Conservation (phyloP, 2,888 invertebrate genomes). For the Drosophila ustulata region DNA sequence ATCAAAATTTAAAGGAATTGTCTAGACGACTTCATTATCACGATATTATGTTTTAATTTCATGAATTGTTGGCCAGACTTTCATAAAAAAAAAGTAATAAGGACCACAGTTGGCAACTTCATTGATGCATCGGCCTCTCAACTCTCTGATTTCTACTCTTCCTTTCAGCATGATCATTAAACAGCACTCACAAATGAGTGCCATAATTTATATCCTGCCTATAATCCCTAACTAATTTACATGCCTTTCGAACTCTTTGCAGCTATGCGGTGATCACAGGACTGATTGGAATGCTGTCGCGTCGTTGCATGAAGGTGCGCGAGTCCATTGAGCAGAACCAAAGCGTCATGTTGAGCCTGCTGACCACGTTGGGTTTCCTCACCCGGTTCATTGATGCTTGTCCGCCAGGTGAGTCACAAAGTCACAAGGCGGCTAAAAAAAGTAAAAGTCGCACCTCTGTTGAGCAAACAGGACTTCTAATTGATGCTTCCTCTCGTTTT, state of each 20-base stretch:
- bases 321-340: conserved; percentile 87
- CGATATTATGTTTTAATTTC: no score
- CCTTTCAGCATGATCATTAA: background rate
- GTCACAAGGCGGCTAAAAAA: conserved; percentile 37
- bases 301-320: conserved; percentile 89
- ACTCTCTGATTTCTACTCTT: background rate
- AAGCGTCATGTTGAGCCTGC: conserved; percentile 83
- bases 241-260: conserved; percentile 61
- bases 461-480: conserved; percentile 31
- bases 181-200: background rate
- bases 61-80: no score
- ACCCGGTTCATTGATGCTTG: conserved; percentile 85
- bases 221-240: background rate
- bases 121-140: no score
- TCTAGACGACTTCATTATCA: no score
- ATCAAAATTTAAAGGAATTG: no score
- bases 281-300: conserved; percentile 91
- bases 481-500: conserved; percentile 39
- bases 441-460: conserved; percentile 53
- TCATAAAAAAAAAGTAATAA: no score
- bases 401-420: conserved; percentile 82
- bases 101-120: no score
- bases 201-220: background rate
- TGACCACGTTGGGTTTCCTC: conserved; percentile 84
- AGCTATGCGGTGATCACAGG: conserved; percentile 93